Conservation (phyloP, 2,113 vertebrate species). For the Tyrannus savana region DNA sequence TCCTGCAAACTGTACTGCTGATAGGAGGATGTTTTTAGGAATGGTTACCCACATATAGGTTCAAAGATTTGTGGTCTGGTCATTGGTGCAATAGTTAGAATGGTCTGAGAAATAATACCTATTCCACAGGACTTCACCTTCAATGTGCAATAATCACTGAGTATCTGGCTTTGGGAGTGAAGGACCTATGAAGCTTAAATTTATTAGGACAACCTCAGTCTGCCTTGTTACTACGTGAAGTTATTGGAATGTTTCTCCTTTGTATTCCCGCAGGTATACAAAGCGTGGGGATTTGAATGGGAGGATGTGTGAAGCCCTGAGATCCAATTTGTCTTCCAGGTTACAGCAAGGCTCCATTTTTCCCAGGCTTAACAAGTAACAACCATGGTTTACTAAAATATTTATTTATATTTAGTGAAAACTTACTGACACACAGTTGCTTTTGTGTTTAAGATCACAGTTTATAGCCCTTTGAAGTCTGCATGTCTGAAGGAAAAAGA, state of each 20-base stretch:
- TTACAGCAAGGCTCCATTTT: background rate
- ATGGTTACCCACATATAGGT: background rate
- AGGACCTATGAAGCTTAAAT: background rate
- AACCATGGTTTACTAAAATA: constrained; percentile 4
- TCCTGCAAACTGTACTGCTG: background rate
- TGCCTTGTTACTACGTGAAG: background rate
- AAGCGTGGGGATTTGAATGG: background rate
- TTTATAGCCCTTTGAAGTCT: constrained; percentile 52
- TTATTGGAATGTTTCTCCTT: background rate
- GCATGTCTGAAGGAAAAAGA: constrained; percentile 18
- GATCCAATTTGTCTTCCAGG: background rate
- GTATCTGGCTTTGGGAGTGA: background rate
- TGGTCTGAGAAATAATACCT: background rate
- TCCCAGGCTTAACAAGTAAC: background rate
- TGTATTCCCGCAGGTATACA: background rate
- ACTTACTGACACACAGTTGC: background rate
- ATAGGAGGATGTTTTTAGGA: background rate
- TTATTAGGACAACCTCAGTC: background rate
- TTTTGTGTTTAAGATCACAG: constrained; percentile 15
- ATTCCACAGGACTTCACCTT: background rate
- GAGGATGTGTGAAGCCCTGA: background rate
- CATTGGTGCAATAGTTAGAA: background rate
- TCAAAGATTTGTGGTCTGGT: background rate
- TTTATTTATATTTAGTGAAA: constrained; percentile 18
- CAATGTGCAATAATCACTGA: background rate